Base-by-base conservation (phyloP, 53 echinoderm and acorn worm genomes). In the Echinarachnius parma region DNA sequence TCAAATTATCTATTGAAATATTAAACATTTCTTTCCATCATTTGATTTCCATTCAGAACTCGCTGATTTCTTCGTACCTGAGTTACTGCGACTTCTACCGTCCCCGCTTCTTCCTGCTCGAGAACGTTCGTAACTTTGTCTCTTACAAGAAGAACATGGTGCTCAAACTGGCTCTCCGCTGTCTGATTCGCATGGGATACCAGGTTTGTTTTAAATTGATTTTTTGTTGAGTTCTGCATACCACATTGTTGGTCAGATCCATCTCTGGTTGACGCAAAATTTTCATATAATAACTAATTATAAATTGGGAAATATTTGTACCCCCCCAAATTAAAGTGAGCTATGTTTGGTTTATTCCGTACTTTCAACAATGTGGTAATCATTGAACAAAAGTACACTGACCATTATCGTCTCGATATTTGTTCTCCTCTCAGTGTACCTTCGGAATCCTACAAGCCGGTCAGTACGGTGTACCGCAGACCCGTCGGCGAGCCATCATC, bases 101-200 rank as follows among this genome's bases (percentile, higher is more conserved):
- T 29, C 98, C 98, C 60, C 82, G 84, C 34, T 96, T 88, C 63
- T 96, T 96, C 75, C 86, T 96, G 4, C 75, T 96, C 54, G 98
- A 96, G 82, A 96, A 96, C 44, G 98, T 96, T 9, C 87, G 98
- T 32, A 96, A 96, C 75, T 96, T 96, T 96, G 98, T 96, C 31
- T 96, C 98, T 1, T 96, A 88, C 78, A 95, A 95, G 86, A 90
- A 90, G 77, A 96, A 85, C 55, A 96, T 96, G 98, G 98, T 96
- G n/a, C 74, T 96, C 31, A 96, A 96, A 52, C 57, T 96, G 35
- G 87, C 90, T 5, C 78, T 96, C 2, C 57, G 91, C 11, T 96
- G 91, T 56, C 80, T 96, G 4, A 70, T 96, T 13, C 81, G 91
- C 36, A 96, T 91, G 98, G 98, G 91, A 26, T 96, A 96, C 33